Evolutionary conservation across 2,113 vertebrate genomes (phyloP).

Genomic region (Madoqua kirkii): DNA sequence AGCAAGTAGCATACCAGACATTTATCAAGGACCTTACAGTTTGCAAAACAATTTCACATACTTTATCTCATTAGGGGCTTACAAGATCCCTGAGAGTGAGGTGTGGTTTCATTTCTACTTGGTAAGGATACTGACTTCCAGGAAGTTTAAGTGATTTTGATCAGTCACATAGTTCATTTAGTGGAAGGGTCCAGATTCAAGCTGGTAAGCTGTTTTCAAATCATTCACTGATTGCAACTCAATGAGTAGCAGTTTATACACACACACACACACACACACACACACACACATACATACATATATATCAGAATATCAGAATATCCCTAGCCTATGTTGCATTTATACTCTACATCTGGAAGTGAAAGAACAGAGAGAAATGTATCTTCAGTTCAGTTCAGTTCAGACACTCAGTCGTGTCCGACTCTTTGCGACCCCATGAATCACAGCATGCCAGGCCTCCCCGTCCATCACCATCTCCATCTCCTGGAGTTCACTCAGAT

Average conservation of each 20-base stretch:
- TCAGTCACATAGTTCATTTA: not conserved
- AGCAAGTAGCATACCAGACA: not conserved
- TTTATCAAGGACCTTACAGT: not conserved
- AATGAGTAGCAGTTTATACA: not conserved
- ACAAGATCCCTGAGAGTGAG: not conserved
- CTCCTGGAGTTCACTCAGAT: too few relatives aligned
- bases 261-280: too few relatives aligned
- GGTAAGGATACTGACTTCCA: not conserved
- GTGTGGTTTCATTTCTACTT: not conserved
- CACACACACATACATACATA: too few relatives aligned
- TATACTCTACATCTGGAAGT: too few relatives aligned
- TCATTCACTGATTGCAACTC: accelerated
- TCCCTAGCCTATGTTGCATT: too few relatives aligned
- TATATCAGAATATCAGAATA: too few relatives aligned
- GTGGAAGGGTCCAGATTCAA: not conserved
- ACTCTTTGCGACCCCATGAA: too few relatives aligned
- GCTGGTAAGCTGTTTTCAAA: not conserved
- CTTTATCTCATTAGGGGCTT: not conserved
- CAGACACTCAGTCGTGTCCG: too few relatives aligned
- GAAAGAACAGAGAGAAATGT: too few relatives aligned
- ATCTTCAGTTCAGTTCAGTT: too few relatives aligned
- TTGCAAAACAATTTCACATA: not conserved
- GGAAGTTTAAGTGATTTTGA: not conserved
- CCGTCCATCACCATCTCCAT: too few relatives aligned
- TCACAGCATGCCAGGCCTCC: too few relatives aligned